Conservation (phyloP, 1,140 invertebrate species). For the Melanaphis sacchari region DNA sequence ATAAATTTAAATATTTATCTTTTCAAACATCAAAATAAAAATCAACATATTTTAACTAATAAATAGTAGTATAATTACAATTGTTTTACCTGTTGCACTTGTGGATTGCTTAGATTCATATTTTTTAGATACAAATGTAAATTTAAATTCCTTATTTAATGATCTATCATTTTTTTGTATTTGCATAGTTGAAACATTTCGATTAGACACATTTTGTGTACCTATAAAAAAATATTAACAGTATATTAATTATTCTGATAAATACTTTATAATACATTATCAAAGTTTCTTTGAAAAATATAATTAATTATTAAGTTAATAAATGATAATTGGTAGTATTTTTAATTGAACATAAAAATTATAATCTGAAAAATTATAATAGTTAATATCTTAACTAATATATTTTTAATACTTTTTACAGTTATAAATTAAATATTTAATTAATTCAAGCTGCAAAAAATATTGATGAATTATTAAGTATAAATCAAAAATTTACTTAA, state of each 20-base stretch:
- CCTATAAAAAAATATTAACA: conserved; percentile 3
- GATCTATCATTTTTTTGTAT: neutral
- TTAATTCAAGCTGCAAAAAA: no score
- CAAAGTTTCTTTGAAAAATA: neutral
- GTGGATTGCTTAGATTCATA: neutral
- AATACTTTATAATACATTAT: neutral
- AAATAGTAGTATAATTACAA: neutral
- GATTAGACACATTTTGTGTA: neutral
- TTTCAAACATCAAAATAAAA: no score
- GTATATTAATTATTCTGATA: neutral
- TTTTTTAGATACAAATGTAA: neutral
- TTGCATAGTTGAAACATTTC: neutral
- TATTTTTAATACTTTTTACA: no score
- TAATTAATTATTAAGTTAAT: neutral
- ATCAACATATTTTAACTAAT: no score
- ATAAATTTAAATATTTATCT: no score
- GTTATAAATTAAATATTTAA: no score
- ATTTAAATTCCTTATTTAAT: neutral
- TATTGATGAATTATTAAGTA: no score
- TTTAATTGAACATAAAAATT: neutral
- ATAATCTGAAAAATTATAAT: neutral
- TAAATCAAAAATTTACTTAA: no score
- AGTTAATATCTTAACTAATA: neutral
- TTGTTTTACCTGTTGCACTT: neutral
- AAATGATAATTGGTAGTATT: no score